Base-by-base conservation (phyloP, 2,113 vertebrate species). In the Leptosomus discolor region DNA sequence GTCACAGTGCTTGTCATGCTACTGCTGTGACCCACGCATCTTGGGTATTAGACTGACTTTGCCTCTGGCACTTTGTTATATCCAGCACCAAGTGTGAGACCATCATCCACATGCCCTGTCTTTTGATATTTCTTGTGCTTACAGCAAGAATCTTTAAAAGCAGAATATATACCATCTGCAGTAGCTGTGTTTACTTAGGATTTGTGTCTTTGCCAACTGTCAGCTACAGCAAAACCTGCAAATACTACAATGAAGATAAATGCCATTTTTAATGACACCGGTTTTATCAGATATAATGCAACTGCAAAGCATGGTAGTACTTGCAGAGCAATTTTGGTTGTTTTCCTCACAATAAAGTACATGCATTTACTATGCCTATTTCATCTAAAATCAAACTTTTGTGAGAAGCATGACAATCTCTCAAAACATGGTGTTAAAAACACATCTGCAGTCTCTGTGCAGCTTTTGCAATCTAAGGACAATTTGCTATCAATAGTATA, bases 371-470 rank as follows among this genome's bases (percentile, higher is more conserved):
- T 82, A 94, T 92, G 93, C 87, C 88, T 82, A 85, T 79, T 96
- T 87, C 65, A 88, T 82, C 65, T 85, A 87, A 96, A 96, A 95
- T 91, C 80, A 89, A 94, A 92, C 86, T 91, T 95, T 29, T 48
- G 69, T 76, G 50, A 92, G 63, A 58, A 94, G 53, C 58, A 34
- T 36, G 65, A 91, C 77, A 79, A 73, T 82, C 86, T 95, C 84
- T 92, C 89, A 96, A 91, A 97, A 95, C 81, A 73, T 2, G 5
- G 43, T 75, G 80, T 91, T 69, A 90, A 82, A 95, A 92, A 82
- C 68, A 87, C 9, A 95, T 91, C 50, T 82, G 61, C 65, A 69
- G 69, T 88, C 70, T 95, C 80, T 53, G 41, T 58, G 53, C 77
- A 65, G 74, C 84, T 95, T 78, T 94, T 85, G 80, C 77, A 89